Base-by-base conservation (phyloP, 2,797 vertebrate genomes). In the Pempheris klunzingeri region DNA sequence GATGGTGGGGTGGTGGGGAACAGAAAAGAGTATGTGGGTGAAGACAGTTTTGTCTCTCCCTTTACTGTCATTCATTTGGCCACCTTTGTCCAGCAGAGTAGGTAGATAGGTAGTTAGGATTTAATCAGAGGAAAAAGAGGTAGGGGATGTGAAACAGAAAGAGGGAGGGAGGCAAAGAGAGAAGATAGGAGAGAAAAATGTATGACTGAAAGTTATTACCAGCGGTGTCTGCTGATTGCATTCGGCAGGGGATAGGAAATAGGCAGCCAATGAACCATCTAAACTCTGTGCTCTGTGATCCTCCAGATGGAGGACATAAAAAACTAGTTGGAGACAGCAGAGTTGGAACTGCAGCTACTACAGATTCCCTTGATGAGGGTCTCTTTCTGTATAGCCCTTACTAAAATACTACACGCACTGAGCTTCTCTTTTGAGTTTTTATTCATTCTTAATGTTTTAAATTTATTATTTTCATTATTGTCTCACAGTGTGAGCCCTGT, bases 211-310 rank as follows among this genome's bases (percentile, higher is more conserved):
- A 96, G 95, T 95, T 96, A 96, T 96, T 90, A 95, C 94, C 61
- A 93, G 78, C 89, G 88, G 96, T 95, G 95, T 96, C 96, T 95
- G 74, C 95, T 97, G 97, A 98, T 97, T 97, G 95, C 95, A 94
- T 96, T 94, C 95, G 87, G 90, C 85, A 86, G 96, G 94, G 95
- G 94, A 90, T 55, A 50, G 30, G 50, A 91, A 96, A 96, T 93
- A 93, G 93, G 93, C 90, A 92, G 94, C 82, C 91, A 92, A 93
- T 93, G 81, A 95, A 94, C 59, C 78, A 94, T 94, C 93, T 79
- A 80, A 94, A 95, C 89, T 91, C 84, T 94, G 88, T 88, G 91
- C 93, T 93, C 59, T 71, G 89, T 92, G 74, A 93, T 92, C 91
- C 94, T 93, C 94, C 95, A 95, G 93, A 95, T 88, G 74, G 58